Evolutionary conservation across 2,113 vertebrate species (phyloP).

Genomic region (Megaptera novaeangliae): DNA sequence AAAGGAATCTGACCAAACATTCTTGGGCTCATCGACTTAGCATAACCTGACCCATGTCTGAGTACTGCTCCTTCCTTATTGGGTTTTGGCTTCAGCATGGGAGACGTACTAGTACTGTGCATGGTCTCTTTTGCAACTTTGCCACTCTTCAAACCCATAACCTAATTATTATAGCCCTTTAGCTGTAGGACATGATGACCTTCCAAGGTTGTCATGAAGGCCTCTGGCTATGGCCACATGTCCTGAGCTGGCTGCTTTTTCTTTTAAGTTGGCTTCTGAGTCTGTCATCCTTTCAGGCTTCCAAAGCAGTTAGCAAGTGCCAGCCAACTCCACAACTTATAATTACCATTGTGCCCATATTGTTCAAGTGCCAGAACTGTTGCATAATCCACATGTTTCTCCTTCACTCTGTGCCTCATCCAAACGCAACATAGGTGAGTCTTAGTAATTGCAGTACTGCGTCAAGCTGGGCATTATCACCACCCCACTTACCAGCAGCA

Average conservation of each 20-base stretch:
- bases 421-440: background rate
- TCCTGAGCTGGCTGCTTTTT: background rate
- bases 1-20: background rate
- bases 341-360: background rate
- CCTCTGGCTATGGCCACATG: background rate
- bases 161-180: background rate
- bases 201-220: background rate
- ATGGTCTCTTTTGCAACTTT: background rate
- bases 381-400: background rate
- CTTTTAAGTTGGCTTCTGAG: background rate
- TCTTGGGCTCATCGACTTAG: background rate
- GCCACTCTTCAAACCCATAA: background rate
- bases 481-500: background rate
- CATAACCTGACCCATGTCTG: background rate
- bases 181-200: background rate
- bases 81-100: background rate
- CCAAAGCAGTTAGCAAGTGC: background rate
- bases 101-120: background rate
- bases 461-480: background rate
- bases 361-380: background rate
- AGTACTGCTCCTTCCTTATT: background rate
- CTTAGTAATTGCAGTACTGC: background rate
- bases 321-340: background rate
- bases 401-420: background rate
- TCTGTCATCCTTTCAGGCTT: background rate